phyloP scores from a whole-genome alignment of 2,797 vertebrate species.

The Sitta carolinensis region DNA sequence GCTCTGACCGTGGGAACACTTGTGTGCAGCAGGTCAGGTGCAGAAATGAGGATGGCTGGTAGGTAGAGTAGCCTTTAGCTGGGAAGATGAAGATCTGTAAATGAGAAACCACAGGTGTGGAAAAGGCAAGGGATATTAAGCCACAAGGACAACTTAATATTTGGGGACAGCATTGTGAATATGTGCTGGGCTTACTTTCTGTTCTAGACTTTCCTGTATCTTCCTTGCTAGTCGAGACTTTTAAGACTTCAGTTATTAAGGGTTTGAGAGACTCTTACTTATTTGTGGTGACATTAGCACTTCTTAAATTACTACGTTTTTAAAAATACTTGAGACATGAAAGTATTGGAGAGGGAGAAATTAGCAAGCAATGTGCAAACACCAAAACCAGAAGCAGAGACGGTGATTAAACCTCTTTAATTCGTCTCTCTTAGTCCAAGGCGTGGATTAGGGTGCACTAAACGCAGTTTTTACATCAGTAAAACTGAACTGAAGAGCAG shows the following conservation, averaged over 20 bases:
- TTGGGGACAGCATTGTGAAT: neutral
- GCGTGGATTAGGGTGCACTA: accelerated
- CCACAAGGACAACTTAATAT: no score
- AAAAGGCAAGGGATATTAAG: neutral
- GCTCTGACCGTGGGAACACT: accelerated
- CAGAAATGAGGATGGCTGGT: neutral
- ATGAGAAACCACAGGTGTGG: neutral
- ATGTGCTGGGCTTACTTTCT: neutral
- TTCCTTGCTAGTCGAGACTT: neutral
- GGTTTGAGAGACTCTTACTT: neutral
- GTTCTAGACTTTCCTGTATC: neutral
- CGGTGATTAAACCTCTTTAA: neutral
- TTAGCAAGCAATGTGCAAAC: neutral
- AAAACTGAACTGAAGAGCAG: neutral
- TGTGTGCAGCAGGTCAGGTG: accelerated
- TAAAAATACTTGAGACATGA: neutral
- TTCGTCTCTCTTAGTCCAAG: no score
- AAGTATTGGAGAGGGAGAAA: neutral
- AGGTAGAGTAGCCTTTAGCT: neutral
- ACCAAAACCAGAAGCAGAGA: neutral
- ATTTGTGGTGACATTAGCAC: neutral
- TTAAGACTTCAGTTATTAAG: neutral
- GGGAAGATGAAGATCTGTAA: neutral
- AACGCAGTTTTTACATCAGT: neutral
- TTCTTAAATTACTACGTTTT: neutral